phyloP scores from a whole-genome alignment of 2,797 vertebrate species.

The Sebastes miniatus region DNA sequence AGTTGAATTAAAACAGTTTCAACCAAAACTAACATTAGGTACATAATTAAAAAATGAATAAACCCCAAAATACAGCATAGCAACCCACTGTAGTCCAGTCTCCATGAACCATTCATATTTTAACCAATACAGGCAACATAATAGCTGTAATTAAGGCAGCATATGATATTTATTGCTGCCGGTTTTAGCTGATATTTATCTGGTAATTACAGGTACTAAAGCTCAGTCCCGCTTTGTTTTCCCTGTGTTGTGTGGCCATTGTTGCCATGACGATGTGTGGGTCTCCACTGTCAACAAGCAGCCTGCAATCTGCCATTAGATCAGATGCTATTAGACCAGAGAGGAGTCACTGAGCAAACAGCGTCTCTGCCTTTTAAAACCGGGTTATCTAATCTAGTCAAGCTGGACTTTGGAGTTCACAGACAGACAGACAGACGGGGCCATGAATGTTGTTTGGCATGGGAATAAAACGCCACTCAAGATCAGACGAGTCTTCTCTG shows the following conservation, averaged over 20 bases:
- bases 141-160: constrained; percentile 18
- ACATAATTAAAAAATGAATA: accelerated
- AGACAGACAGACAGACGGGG: constrained; percentile 48
- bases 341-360: constrained; percentile 77
- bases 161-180: constrained; percentile 59
- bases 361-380: constrained; percentile 64
- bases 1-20: background rate
- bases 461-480: constrained; percentile 66
- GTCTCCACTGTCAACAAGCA: constrained; percentile 68
- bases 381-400: constrained; percentile 80
- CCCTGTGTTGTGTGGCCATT: constrained; percentile 66
- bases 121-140: constrained; percentile 6
- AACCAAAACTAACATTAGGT: background rate
- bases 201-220: constrained; percentile 65
- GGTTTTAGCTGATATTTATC: constrained; percentile 59
- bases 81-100: background rate
- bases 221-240: constrained; percentile 54
- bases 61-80: background rate
- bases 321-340: constrained; percentile 77
- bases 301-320: constrained; percentile 76
- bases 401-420: constrained; percentile 83
- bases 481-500: constrained; percentile 42
- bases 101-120: background rate
- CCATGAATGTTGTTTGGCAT: constrained; percentile 53
- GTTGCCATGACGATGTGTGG: constrained; percentile 66